phyloP scores from a whole-genome alignment of 2,888 invertebrate species.

The Syritta pipiens region DNA sequence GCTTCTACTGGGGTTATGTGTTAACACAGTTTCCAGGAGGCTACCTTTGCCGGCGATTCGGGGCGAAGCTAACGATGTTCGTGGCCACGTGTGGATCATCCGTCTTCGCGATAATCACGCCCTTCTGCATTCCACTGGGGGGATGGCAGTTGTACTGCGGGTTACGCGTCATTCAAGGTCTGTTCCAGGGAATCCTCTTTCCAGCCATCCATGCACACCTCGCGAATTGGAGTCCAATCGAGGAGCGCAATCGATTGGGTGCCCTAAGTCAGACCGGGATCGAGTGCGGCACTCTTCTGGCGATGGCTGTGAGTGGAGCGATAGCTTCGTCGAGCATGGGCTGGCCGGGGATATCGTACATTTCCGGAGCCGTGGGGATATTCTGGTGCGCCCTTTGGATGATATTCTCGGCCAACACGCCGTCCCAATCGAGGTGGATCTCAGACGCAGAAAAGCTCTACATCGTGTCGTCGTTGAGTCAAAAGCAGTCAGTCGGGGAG shows the following conservation, averaged over 20 bases:
- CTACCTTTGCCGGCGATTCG: slow-evolving; percentile 85
- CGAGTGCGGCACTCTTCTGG: slow-evolving; percentile 84
- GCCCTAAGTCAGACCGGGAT: slow-evolving; percentile 82
- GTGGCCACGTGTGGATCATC: slow-evolving; percentile 84
- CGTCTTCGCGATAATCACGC: slow-evolving; percentile 84
- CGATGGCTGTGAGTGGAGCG: slow-evolving; percentile 83
- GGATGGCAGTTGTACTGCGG: slow-evolving; percentile 83
- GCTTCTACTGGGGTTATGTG: slow-evolving; percentile 90
- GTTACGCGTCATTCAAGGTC: slow-evolving; percentile 84
- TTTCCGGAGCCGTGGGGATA: slow-evolving; percentile 81
- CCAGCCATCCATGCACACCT: slow-evolving; percentile 84
- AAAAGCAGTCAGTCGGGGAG: slow-evolving; percentile 40
- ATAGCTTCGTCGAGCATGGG: slow-evolving; percentile 82
- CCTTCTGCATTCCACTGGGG: slow-evolving; percentile 83
- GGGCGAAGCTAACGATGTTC: slow-evolving; percentile 83
- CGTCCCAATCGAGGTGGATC: slow-evolving; percentile 81
- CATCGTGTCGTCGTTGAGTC: slow-evolving; percentile 80
- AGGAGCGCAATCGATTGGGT: slow-evolving; percentile 83
- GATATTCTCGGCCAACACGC: slow-evolving; percentile 82
- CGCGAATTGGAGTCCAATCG: slow-evolving; percentile 85
- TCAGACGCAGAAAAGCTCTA: slow-evolving; percentile 81
- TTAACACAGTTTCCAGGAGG: slow-evolving; percentile 84
- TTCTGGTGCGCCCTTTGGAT: slow-evolving; percentile 82
- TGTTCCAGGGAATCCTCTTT: slow-evolving; percentile 84
- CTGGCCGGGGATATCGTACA: slow-evolving; percentile 85